phyloP scores from a whole-genome alignment of 2,113 vertebrate species.

The Barbus barbus region DNA sequence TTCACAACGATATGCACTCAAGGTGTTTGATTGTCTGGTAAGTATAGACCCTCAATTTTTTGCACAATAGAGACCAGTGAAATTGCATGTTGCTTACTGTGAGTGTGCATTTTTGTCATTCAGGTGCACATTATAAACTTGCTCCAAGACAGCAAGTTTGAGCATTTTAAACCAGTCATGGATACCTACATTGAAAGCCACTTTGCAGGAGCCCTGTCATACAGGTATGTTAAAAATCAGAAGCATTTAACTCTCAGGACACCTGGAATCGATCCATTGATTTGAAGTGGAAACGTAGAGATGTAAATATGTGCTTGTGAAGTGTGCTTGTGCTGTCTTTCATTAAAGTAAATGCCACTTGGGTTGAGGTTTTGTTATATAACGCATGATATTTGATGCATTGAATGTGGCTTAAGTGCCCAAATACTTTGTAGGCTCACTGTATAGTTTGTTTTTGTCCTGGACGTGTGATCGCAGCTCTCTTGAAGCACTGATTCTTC shows the following conservation, averaged over 20 bases:
- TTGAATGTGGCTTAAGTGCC: not conserved
- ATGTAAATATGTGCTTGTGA: not conserved
- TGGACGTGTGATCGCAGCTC: not conserved
- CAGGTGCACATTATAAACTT: conserved; percentile 98
- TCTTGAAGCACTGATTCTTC: not conserved
- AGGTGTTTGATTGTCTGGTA: conserved; percentile 97
- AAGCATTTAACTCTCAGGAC: not conserved
- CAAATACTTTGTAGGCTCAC: not conserved
- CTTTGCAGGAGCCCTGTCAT: conserved; percentile 95
- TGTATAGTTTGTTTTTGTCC: not conserved
- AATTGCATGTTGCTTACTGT: not conserved
- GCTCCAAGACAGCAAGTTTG: conserved; percentile 98
- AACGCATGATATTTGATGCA: not conserved
- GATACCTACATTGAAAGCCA: conserved; percentile 98
- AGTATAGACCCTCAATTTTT: conserved; percentile 52
- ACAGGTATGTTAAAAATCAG: conserved; percentile 80
- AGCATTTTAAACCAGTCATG: conserved; percentile 98
- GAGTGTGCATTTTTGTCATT: not conserved
- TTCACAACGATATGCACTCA: conserved; percentile 91
- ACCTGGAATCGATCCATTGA: not conserved
- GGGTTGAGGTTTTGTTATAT: not conserved
- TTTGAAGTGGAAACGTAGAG: not conserved
- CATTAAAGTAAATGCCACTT: not conserved
- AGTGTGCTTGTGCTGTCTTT: not conserved
- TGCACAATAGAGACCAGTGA: not conserved